A percentile compares a stretch with the other conserved stretches of the same genome.
Evolutionary conservation across 2,113 vertebrate genomes (phyloP).

Genomic region (Pipra filicauda): DNA sequence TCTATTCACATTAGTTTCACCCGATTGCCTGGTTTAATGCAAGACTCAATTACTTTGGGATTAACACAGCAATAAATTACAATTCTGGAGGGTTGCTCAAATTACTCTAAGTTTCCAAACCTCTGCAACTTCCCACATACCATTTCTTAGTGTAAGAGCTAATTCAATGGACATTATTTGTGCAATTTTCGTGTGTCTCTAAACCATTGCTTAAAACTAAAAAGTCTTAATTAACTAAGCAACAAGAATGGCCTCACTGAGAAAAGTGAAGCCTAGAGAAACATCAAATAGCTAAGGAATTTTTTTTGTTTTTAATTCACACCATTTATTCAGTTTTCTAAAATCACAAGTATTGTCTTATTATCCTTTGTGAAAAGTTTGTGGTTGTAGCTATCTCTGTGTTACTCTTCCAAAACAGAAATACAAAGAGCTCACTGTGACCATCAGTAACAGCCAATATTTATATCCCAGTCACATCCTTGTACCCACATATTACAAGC

Average conservation of each 20-base stretch:
- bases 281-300: not conserved
- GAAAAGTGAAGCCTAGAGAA: not conserved
- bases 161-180: not conserved
- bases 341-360: not conserved
- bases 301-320: not conserved
- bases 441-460: not conserved
- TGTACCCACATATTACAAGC: not conserved
- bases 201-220: not conserved
- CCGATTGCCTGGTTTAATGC: constrained; percentile 32
- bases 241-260: not conserved
- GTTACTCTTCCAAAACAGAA: not conserved
- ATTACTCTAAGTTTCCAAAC: constrained; percentile 10
- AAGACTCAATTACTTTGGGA: constrained; percentile 41
- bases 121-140: not conserved
- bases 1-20: constrained; percentile 49
- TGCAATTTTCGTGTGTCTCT: not conserved
- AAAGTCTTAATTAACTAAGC: not conserved
- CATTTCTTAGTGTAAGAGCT: not conserved
- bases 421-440: not conserved
- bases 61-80: constrained; percentile 27
- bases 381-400: not conserved
- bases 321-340: not conserved
- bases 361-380: not conserved
- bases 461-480: not conserved
- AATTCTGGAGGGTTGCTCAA: constrained; percentile 7